Evolutionary conservation across 2,113 vertebrate species (phyloP), one percentile per base, ranked within the genome.

Genomic region (Scophthalmus maximus): DNA sequence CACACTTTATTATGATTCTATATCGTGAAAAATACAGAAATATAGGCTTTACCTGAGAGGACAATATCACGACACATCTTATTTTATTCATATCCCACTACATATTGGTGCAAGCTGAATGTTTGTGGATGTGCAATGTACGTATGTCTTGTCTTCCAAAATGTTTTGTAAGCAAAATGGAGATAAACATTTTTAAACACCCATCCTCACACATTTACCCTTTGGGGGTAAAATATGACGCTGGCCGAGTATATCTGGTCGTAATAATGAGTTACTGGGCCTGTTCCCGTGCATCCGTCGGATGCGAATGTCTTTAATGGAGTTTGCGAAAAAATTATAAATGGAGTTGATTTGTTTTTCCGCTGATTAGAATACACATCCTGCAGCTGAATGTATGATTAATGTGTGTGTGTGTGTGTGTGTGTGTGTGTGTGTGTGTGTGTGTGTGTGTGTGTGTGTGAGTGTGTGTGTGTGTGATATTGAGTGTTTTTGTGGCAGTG

Each of bases 301-400:
- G 25, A 63, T 60, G 25, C 55, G 17, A 58, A 51, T 29, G 46
- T 36, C 25, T 73, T 62, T 51, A 76, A 42, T 46, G 56, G 27
- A 25, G 44, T 11, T 9, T 47, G 47, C 44, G n/a, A n/a, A 17
- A 75, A 50, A 66, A 57, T 71, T 25, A 26, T 49, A 74, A n/a
- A n/a, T 10, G 1, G 1, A 56, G 38, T 40, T 61, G 58, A 79
- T 86, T 78, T 72, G 44, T 64, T 71, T 51, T 73, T 46, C 6
- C 9, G 70, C 69, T 51, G 61, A 78, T 59, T 65, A 42, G 15
- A 69, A 63, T 26, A 61, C 14, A 38, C 29, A 62, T 61, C 26
- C 52, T 52, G 3, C 70, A 65, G 53, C 61, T 56, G 55, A 56
- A 22, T 56, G 53, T 55, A 29, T 58, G 62, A 68, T 73, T 25